Evolutionary conservation across 2,888 invertebrate genomes (phyloP), one percentile per base, ranked within the genome.

Genomic region (Euzophera pinguis): DNA sequence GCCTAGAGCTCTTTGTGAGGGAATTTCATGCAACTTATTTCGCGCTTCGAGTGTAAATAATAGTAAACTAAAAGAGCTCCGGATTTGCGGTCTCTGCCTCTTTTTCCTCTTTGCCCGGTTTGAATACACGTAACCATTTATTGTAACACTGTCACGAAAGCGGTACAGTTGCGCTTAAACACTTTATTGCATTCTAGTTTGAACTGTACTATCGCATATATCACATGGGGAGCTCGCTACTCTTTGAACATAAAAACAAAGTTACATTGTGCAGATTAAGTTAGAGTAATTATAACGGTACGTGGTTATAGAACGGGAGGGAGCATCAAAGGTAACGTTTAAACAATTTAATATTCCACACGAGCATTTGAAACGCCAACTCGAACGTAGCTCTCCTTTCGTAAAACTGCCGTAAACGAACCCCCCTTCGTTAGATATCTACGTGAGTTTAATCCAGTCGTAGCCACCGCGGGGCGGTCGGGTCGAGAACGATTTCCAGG

Each of bases 311-410:
- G 71, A 71, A 72, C 62, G 69, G 63, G 68, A 69, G 77, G 75
- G 75, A 71, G 74, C 76, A 79, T 83, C 81, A 82, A 84, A 85
- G 84, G 85, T 82, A 85, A 81, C 83, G 78, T 84, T 88, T 87
- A 85, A 88, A 86, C 86, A 87, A 88, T 88, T 89, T 89, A 85
- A 88, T 89, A 90, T 89, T 90, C 89, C 73, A 78, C 84, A 86
- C 85, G 81, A 80, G 84, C 81, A 84, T 85, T 87, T 81, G 77
- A 84, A 87, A 84, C 81, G 83, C 75, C 77, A 87, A 84, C 86
- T 85, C 84, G 78, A 86, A 86, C 84, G 83, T 81, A 75, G 78
- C 78, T 78, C 80, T 76, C 81, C 84, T 85, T 85, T 82, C 78
- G 81, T 78, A 82, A 86, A 88, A 89, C 86, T 87, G 80, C 78